A percentile compares a stretch with the other conserved stretches of the same genome.
Evolutionary conservation across 2,888 invertebrate genomes (phyloP).

Genomic region (Rosalia funebris): DNA sequence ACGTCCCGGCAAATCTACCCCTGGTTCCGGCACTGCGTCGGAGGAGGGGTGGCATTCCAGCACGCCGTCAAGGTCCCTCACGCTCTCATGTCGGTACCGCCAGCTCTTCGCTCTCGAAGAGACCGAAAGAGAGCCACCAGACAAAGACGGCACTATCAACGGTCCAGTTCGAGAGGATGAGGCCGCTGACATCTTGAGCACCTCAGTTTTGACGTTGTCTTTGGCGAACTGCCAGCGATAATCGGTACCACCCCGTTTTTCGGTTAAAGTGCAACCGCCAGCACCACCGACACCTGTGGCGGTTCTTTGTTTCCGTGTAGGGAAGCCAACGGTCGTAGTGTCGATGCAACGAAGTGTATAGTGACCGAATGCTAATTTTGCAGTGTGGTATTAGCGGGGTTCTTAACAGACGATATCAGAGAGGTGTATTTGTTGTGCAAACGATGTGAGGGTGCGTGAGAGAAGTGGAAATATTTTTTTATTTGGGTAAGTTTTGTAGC

Average conservation of each 20-base stretch:
- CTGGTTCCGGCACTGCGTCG: constrained; percentile 1
- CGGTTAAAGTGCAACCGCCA: constrained; percentile 10
- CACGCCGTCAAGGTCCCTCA: constrained; percentile 51
- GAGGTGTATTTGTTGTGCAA: not conserved
- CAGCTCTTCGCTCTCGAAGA: constrained; percentile 6
- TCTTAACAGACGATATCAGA: too few species aligned
- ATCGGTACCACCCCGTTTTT: constrained; percentile 9
- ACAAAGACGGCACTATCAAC: constrained; percentile 25
- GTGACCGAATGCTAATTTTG: constrained; percentile 5
- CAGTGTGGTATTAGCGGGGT: too few species aligned
- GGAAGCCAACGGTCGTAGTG: not conserved
- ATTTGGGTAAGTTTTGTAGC: not conserved
- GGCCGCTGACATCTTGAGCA: constrained; percentile 23
- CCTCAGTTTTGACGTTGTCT: constrained; percentile 11
- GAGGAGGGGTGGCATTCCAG: constrained; percentile 53
- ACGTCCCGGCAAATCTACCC: too few species aligned
- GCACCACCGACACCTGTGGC: constrained; percentile 7
- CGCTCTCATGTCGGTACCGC: constrained; percentile 28
- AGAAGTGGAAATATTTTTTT: not conserved
- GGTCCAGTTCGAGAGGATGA: constrained; percentile 27
- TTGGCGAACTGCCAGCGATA: constrained; percentile 10
- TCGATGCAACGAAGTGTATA: constrained; percentile 6
- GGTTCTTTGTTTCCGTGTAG: constrained; percentile 1
- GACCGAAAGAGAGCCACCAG: constrained; percentile 23
- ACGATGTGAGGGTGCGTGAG: not conserved